Percentiles rank a stretch among this genome's conserved stretches.
phyloP scores from a whole-genome alignment of 1,140 invertebrate species.

The Cardiocondyla obscurior region DNA sequence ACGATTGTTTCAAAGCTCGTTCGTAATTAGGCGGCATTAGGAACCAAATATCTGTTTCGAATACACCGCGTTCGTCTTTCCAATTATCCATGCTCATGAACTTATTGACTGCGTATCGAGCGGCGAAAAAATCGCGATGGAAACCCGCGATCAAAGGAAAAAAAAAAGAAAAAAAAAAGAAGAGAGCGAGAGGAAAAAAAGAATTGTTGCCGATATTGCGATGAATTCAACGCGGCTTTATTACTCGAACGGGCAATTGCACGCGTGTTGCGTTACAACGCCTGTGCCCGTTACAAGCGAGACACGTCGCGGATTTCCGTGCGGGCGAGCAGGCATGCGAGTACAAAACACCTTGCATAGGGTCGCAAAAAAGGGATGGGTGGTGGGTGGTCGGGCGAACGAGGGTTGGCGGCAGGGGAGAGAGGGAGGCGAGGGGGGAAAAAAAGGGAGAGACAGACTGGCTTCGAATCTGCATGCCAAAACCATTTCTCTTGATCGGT shows the following conservation, averaged over 20 bases:
- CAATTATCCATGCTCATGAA: slow-evolving; percentile 14
- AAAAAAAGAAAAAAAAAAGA: background rate
- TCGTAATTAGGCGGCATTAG: background rate
- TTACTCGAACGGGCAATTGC: slow-evolving; percentile 46
- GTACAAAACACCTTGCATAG: slow-evolving; percentile 61
- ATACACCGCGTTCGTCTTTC: slow-evolving; percentile 10
- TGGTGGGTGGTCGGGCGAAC: background rate
- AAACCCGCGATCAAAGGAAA: slow-evolving; percentile 37
- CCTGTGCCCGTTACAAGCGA: slow-evolving; percentile 47
- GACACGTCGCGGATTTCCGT: slow-evolving; percentile 59
- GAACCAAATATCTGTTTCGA: background rate
- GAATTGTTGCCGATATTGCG: slow-evolving; percentile 25
- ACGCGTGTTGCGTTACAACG: slow-evolving; percentile 43
- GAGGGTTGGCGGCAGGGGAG: background rate
- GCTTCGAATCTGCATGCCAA: slow-evolving; percentile 74
- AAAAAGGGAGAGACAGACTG: slow-evolving; percentile 61
- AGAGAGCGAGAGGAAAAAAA: background rate
- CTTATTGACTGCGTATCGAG: slow-evolving; percentile 29
- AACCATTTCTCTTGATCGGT: slow-evolving; percentile 68
- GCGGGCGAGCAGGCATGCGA: slow-evolving; percentile 51
- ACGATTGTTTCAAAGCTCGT: background rate
- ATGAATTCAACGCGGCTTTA: slow-evolving; percentile 29
- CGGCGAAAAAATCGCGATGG: slow-evolving; percentile 7
- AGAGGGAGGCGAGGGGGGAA: background rate
- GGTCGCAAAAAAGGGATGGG: slow-evolving; percentile 39